Evolutionary conservation across 2,888 invertebrate genomes (phyloP), one percentile per base, ranked within the genome.

Genomic region (Camptogramma bilineatum): DNA sequence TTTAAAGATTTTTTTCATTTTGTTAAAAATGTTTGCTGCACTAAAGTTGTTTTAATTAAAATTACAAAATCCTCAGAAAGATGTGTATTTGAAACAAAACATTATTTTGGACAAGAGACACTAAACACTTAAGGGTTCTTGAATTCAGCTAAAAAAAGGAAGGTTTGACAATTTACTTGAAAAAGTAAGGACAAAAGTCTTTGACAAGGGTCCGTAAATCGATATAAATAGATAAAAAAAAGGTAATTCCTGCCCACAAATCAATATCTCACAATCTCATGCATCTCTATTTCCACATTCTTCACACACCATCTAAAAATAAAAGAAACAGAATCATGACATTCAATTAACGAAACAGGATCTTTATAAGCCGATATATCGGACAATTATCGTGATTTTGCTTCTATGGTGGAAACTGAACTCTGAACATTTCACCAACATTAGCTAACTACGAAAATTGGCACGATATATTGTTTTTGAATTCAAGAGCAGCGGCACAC

Each of bases 241-340:
- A 53, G 21, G 66, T 60, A 55, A 64, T 42, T 65, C 56, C 58
- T 56, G 59, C 52, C 54, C 60, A 70, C 70, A 68, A 72, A 69
- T 73, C 73, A 73, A 73, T 71, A 73, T 56, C 58, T 59, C 61
- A 63, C 56, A 44, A 62, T 46, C 62, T 54, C 28, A 28, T n/a
- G 28, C 65, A 58, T 68, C 69, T 65, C 76, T 86, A 88, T 88
- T 28, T 28, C 28, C 28, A 28, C 28, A 28, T 28, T 28, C 84
- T 75, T 28, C 2, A 66, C 65, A 77, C 82, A 84, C 83, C 75
- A 87, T 87, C 85, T 82, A 79, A 39, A 13, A 13, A 5, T 28
- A 3, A 39, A 39, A 13, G 2, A 13, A 39, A 39, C 34, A 39
- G 3, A 13, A 39, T 39, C 13, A 13, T 39, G 13, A 28, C 7